A percentile compares a stretch with the other conserved stretches of the same genome.
Evolutionary conservation across 2,113 vertebrate species (phyloP).

Genomic region (Hiodon tergisus): DNA sequence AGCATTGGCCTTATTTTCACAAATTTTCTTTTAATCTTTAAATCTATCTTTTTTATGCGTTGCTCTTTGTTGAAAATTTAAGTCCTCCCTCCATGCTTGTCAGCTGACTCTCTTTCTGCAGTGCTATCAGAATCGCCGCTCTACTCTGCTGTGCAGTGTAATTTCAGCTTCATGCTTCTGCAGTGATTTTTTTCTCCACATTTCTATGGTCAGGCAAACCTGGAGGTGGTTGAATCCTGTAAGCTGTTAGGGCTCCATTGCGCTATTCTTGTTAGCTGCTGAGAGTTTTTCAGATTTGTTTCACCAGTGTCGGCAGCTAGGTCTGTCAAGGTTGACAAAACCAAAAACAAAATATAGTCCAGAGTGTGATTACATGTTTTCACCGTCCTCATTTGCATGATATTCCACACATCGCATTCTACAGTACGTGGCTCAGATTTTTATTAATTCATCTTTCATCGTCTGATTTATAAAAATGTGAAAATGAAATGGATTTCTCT

Average conservation of each 20-base stretch:
- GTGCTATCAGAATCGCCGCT: neutral
- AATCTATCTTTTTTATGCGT: neutral
- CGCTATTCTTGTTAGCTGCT: too few species aligned
- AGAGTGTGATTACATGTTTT: neutral
- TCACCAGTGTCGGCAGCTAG: too few species aligned
- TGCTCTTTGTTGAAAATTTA: neutral
- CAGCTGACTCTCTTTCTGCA: conserved; percentile 7
- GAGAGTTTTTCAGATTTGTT: too few species aligned
- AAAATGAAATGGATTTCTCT: conserved; percentile 22
- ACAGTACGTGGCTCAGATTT: too few species aligned
- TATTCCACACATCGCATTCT: neutral
- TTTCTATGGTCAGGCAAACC: too few species aligned
- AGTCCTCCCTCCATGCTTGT: neutral
- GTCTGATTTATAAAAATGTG: neutral
- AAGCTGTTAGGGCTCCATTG: too few species aligned
- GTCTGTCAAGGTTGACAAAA: too few species aligned
- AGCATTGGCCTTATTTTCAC: too few species aligned
- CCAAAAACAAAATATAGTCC: too few species aligned
- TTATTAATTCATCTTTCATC: neutral
- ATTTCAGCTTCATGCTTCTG: too few species aligned
- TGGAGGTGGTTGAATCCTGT: too few species aligned
- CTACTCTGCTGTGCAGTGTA: neutral
- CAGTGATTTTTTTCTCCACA: too few species aligned
- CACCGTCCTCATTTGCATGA: neutral
- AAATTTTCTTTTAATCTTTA: neutral